Base-by-base conservation (phyloP, 1,140 invertebrate genomes). In the Brachionus paranguensis region DNA sequence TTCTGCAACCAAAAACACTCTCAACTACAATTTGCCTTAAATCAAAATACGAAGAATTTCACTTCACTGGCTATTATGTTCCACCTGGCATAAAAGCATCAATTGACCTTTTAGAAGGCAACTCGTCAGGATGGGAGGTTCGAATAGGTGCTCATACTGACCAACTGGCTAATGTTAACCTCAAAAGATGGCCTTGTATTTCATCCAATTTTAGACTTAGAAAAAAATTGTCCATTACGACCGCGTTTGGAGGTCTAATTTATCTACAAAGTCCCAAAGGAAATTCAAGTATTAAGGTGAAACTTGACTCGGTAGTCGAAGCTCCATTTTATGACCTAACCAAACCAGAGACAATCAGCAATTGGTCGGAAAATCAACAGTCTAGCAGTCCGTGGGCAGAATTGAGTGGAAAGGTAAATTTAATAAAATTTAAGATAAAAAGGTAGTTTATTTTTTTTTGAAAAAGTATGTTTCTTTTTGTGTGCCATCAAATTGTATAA, bases 391-490 rank as follows among this genome's bases (percentile, higher is more conserved):
- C 53, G 12, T 81, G 78, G 78, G 50, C 78, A 11, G 78, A 81
- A 68, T 33, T 81, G 17, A 68, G 53, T 81, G 78, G 78, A 41
- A 60, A 76, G 33, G 72, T 76, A 76, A 79, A 12, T 60, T 53
- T 45, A 41, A 27, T 24, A 33, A 64, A 64, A 68, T 0, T 29
- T 29, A 6, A 1, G 8, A 33, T 1, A 29, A 29, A 14, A 68
- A 33, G 11, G 10, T 0, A 12, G 10, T 45, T 29, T 27, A 47
- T 14, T 29, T 27, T n/a, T n/a, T 86, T 8, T 37, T 72, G 29
- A 85, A 84, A 12, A 78, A 85, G 43, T 24, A 84, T 20, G 64
- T 86, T 17, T 74, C 84, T 6, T 64, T 86, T 60, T 86, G 84
- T 33, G 33, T 86, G n/a, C 86, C 86, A n/a, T 83, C 86, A 3